Conservation (phyloP, 2,888 invertebrate species). For the Synanthedon formicaeformis region DNA sequence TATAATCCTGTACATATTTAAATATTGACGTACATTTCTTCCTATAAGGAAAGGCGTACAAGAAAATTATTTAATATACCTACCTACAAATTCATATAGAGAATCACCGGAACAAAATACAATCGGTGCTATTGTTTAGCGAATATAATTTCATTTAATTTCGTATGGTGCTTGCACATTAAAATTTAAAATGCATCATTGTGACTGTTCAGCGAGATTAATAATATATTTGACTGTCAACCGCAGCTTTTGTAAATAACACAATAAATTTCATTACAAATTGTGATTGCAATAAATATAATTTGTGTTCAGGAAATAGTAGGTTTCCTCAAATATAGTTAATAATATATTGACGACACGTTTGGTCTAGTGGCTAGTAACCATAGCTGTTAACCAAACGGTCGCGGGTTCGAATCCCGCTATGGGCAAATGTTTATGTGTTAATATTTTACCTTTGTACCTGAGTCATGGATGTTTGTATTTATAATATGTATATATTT, state of each 20-base stretch:
- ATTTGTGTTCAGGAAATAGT: not conserved
- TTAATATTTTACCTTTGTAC: too few species aligned
- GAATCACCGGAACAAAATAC: not conserved
- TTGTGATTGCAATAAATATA: not conserved
- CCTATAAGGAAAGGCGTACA: not conserved
- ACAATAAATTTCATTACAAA: not conserved
- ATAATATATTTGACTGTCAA: constrained; percentile 4
- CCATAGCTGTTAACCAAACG: too few species aligned
- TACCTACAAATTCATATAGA: not conserved
- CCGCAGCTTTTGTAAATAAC: not conserved
- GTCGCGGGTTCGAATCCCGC: too few species aligned
- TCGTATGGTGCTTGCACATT: constrained; percentile 46
- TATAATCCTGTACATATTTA: too few species aligned
- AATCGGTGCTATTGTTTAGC: constrained; percentile 7
- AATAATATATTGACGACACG: too few species aligned
- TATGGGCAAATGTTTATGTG: too few species aligned
- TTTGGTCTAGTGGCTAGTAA: too few species aligned
- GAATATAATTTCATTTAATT: constrained; percentile 39
- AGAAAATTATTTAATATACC: not conserved
- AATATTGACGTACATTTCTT: not conserved
- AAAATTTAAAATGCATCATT: constrained; percentile 47
- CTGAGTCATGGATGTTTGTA: too few species aligned
- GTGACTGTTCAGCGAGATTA: constrained; percentile 10
- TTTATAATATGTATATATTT: too few species aligned
- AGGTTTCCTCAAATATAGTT: too few species aligned